Base-by-base conservation (phyloP, 2,797 vertebrate genomes). In the Kryptopterus vitreolus region DNA sequence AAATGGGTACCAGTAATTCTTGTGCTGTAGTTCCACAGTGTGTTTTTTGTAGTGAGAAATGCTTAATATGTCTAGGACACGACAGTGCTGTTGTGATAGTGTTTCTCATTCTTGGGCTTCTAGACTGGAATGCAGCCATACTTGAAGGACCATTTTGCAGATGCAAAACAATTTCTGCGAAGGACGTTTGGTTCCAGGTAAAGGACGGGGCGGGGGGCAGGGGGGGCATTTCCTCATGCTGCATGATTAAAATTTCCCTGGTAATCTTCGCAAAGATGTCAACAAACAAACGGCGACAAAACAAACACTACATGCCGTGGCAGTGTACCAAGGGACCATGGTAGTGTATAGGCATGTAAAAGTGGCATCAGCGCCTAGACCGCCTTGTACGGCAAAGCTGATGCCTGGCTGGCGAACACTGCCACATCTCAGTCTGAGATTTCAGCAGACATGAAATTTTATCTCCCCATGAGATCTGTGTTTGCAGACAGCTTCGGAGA, bases 401-500 rank as follows among this genome's bases (percentile, higher is more conserved):
- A 16, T 63, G 61, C 20, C 29, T 70, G 53, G 26, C 46, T 69
- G 73, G 26, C 46, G n/a, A 57, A 69, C 63, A n/a, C 8, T 61
- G 62, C 52, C 74, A 46, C 26, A 75, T 72, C 57, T 48, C 52
- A 61, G 53, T 77, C 29, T 73, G 71, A 80, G 84, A 88, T 88
- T 85, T 83, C 62, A 87, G 82, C 88, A 83, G 18, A 87, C 84
- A 82, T 86, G 68, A 87, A 85, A 85, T 88, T 80, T 86, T 81
- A 86, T 87, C 80, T 78, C n/a, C 75, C 75, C 58, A 70, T 55
- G 69, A 33, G 75, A 83, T 85, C 76, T 29, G 72, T 90, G 87
- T 91, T 90, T 91, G 86, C 85, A 29, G 79, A 89, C 69, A 78
- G 83, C 87, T 79, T 84, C 77, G 70, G 73, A 86, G 85, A 83